Evolutionary conservation across 2,113 vertebrate genomes (phyloP).

Genomic region (Chaenocephalus aceratus): DNA sequence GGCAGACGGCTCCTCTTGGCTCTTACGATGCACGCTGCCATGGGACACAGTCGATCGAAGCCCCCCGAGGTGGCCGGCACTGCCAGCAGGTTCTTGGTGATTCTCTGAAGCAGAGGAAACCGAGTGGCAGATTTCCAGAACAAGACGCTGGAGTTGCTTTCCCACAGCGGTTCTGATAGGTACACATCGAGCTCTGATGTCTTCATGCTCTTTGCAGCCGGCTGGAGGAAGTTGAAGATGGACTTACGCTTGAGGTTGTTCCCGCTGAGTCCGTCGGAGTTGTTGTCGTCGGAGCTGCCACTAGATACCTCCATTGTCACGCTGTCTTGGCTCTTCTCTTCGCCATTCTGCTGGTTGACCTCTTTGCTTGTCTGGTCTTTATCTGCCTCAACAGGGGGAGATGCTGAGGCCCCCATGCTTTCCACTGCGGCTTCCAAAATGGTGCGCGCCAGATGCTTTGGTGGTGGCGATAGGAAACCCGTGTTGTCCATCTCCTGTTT

Average conservation of each 20-base stretch:
- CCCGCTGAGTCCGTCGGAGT: neutral
- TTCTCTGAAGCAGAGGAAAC: constrained; percentile 74
- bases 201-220: constrained; percentile 62
- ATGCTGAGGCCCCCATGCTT: constrained; percentile 10
- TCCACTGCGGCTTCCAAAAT: constrained; percentile 64
- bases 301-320: neutral
- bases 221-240: constrained; percentile 65
- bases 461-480: constrained; percentile 61
- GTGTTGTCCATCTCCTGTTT: constrained; percentile 33
- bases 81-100: constrained; percentile 77
- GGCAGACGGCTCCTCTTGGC: constrained; percentile 80
- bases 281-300: constrained; percentile 4
- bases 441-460: constrained; percentile 65
- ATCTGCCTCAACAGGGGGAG: constrained; percentile 4
- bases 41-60: constrained; percentile 80
- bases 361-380: constrained; percentile 7
- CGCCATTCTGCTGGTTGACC: neutral
- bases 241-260: constrained; percentile 76
- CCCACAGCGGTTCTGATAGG: constrained; percentile 72
- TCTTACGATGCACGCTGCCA: constrained; percentile 75
- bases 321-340: constrained; percentile 14
- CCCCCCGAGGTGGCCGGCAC: constrained; percentile 80
- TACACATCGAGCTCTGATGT: constrained; percentile 76
- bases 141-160: constrained; percentile 46
- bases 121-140: constrained; percentile 77